A percentile compares a stretch with the other conserved stretches of the same genome.
Conservation (phyloP, 2,888 invertebrate genomes). For the Troides oblongomaculatus region DNA sequence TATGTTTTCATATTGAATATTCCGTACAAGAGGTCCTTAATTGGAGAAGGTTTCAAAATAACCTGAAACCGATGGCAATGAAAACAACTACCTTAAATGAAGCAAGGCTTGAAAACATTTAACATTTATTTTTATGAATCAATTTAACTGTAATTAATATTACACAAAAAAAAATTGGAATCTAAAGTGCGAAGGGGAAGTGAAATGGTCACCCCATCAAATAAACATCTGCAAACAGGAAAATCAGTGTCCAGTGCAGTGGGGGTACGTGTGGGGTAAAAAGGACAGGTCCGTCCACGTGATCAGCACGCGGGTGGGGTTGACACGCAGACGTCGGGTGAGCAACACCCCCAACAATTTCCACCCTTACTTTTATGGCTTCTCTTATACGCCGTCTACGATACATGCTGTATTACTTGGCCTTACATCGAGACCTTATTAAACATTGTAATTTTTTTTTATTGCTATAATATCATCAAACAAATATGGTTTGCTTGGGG, state of each 20-base stretch:
- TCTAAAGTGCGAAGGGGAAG: background rate
- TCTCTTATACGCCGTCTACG: slow-evolving; percentile 26
- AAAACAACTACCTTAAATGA: slow-evolving; percentile 8
- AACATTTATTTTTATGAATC: no score
- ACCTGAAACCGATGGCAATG: slow-evolving; percentile 1
- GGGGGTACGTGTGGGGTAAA: background rate
- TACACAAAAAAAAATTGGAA: background rate
- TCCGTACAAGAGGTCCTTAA: background rate
- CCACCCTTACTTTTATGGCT: slow-evolving; percentile 34
- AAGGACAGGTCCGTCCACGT: slow-evolving; percentile 36
- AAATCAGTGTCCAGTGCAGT: slow-evolving; percentile 20
- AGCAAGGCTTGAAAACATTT: background rate
- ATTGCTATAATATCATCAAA: no score
- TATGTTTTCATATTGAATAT: slow-evolving; percentile 1
- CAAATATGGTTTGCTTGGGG: no score
- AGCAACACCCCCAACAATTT: slow-evolving; percentile 33
- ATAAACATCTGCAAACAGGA: background rate
- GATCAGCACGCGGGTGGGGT: slow-evolving; percentile 35
- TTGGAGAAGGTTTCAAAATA: background rate
- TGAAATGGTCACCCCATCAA: background rate
- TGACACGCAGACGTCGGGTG: slow-evolving; percentile 26
- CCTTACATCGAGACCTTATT: slow-evolving; percentile 4
- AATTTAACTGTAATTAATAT: no score
- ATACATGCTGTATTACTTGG: slow-evolving; percentile 7
- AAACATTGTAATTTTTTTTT: no score